Conservation (phyloP, 2,888 invertebrate species). For the Tenthredo notha region DNA sequence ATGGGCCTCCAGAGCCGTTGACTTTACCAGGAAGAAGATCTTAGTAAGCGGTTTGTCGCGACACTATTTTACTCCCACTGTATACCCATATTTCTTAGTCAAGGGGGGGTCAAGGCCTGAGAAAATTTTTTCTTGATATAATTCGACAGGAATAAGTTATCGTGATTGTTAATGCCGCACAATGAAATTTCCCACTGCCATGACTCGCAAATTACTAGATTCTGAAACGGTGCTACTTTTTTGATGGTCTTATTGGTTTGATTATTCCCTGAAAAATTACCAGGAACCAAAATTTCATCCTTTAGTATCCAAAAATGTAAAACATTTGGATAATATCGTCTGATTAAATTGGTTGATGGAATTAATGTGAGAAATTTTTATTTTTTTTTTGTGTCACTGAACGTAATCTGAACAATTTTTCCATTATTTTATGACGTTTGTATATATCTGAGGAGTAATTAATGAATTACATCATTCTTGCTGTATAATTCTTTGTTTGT, state of each 20-base stretch:
- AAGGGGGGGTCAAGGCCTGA: background rate
- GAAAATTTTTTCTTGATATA: background rate
- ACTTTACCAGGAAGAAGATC: conserved; percentile 37
- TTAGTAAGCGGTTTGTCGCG: background rate
- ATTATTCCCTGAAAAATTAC: background rate
- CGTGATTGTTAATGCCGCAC: background rate
- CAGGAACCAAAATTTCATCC: background rate
- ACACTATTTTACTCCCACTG: background rate
- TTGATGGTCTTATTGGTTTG: background rate
- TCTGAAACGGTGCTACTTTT: too few species aligned
- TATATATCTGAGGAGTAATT: background rate
- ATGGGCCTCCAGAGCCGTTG: background rate
- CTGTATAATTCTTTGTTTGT: background rate
- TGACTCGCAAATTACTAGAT: too few species aligned
- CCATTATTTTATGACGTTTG: background rate
- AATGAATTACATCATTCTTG: background rate
- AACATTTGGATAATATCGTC: background rate
- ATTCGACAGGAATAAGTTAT: background rate
- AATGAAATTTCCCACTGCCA: background rate
- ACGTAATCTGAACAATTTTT: too few species aligned
- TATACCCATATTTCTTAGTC: background rate
- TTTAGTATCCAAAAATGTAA: background rate
- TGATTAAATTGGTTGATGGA: too few species aligned
- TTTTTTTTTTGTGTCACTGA: too few species aligned
- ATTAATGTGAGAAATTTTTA: too few species aligned